phyloP scores from a whole-genome alignment of 2,797 vertebrate genomes.

The Spatula clypeata region DNA sequence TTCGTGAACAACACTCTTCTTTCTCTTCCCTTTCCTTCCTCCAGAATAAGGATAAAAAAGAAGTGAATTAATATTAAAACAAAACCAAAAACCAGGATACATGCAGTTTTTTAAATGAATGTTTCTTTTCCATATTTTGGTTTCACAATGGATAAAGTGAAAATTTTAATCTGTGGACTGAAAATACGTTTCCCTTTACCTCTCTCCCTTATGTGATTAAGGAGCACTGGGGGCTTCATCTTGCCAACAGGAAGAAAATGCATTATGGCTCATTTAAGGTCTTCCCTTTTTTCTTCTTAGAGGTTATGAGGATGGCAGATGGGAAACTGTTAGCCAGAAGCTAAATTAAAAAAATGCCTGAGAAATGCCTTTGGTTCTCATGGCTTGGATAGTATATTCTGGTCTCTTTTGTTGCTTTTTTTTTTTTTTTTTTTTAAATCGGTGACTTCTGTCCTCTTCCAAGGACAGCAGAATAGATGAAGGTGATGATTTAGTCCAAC shows the following conservation, averaged over 20 bases:
- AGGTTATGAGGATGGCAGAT: slow-evolving; percentile 47
- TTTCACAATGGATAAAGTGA: neutral
- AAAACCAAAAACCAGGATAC: neutral
- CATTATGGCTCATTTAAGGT: slow-evolving; percentile 39
- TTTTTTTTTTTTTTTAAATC: neutral
- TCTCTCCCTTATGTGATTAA: neutral
- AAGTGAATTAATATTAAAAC: neutral
- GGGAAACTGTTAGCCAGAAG: slow-evolving; percentile 2
- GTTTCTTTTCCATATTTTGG: neutral
- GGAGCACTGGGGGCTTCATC: neutral
- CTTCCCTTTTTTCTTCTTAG: slow-evolving; percentile 5
- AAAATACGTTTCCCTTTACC: neutral
- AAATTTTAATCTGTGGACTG: neutral
- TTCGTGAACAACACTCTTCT: neutral
- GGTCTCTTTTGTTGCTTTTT: neutral
- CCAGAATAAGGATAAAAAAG: slow-evolving; percentile 7
- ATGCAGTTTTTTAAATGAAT: neutral
- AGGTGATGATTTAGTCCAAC: neutral
- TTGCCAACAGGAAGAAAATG: slow-evolving; percentile 30
- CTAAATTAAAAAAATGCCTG: neutral
- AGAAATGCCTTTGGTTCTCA: neutral
- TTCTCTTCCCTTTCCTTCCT: slow-evolving; percentile 11
- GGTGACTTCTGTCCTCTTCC: neutral
- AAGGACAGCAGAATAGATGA: neutral
- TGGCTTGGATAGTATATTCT: neutral